Evolutionary conservation across 2,888 invertebrate species (phyloP).

Genomic region (Aelia acuminata): DNA sequence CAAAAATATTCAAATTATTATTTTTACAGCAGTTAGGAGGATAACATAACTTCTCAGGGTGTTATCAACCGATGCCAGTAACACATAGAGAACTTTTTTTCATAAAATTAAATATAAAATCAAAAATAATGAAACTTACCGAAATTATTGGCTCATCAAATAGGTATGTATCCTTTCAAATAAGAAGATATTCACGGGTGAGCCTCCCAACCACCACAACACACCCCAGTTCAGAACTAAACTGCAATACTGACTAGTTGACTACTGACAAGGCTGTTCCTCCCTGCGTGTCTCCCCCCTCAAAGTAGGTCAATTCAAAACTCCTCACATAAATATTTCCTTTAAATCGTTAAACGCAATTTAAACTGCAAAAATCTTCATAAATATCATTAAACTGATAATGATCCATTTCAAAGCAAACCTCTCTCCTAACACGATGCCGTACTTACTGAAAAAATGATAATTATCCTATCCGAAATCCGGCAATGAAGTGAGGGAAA

Average conservation of each 20-base stretch:
- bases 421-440: not conserved
- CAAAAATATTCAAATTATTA: not conserved
- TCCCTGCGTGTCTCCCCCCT: constrained; percentile 57
- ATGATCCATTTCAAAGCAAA: not conserved
- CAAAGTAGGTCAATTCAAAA: constrained; percentile 39
- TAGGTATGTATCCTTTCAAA: constrained; percentile 39
- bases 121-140: not conserved
- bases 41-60: not conserved
- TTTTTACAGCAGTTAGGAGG: not conserved
- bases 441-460: constrained; percentile 30
- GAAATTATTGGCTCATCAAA: constrained; percentile 1
- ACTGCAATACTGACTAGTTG: constrained; percentile 56
- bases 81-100: not conserved
- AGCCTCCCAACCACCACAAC: constrained; percentile 36
- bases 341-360: not conserved
- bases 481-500: constrained; percentile 20
- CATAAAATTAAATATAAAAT: not conserved
- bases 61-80: not conserved
- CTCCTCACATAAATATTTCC: not conserved
- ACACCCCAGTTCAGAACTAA: constrained; percentile 52
- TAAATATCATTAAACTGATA: not conserved
- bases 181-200: constrained; percentile 48
- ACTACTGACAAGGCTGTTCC: constrained; percentile 58
- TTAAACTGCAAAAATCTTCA: not conserved
- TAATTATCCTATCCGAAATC: not conserved